Evolutionary conservation across 2,797 vertebrate genomes (phyloP).

Genomic region (Danio albolineatus): DNA sequence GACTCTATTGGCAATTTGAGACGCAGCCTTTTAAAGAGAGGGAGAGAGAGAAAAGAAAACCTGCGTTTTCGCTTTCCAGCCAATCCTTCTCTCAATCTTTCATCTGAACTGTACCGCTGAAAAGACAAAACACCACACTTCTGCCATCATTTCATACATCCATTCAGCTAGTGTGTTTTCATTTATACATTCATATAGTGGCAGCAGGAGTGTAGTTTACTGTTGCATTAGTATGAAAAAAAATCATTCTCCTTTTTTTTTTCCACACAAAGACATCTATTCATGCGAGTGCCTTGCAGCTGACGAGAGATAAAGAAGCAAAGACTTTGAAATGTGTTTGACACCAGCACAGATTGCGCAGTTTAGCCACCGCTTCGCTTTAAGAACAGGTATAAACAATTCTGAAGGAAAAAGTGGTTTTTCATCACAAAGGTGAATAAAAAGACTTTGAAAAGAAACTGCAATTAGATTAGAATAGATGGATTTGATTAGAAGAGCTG

Average conservation of each 20-base stretch:
- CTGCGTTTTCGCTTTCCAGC: no score
- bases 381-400: neutral
- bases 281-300: conserved; percentile 8
- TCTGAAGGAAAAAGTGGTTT: neutral
- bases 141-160: conserved; percentile 4
- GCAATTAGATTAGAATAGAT: neutral
- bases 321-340: conserved; percentile 13
- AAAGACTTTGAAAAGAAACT: neutral
- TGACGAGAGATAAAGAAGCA: conserved; percentile 10
- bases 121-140: conserved; percentile 33
- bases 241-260: neutral
- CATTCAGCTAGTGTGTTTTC: conserved; percentile 1
- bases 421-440: neutral
- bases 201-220: neutral
- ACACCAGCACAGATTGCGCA: neutral
- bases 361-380: neutral
- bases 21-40: conserved; percentile 55
- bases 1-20: conserved; percentile 56
- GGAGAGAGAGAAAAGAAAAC: conserved; percentile 29
- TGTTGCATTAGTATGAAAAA: neutral
- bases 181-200: neutral
- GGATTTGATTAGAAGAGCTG: neutral
- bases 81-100: conserved; percentile 12
- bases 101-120: neutral
- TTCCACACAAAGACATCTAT: conserved; percentile 17